Percentiles rank a stretch among this genome's conserved stretches.
These are phyloP conservation scores for Chrysochloris asiatica DNA, from an alignment of 2,113 vertebrate genomes.

Conservation along the genomic window DNA sequence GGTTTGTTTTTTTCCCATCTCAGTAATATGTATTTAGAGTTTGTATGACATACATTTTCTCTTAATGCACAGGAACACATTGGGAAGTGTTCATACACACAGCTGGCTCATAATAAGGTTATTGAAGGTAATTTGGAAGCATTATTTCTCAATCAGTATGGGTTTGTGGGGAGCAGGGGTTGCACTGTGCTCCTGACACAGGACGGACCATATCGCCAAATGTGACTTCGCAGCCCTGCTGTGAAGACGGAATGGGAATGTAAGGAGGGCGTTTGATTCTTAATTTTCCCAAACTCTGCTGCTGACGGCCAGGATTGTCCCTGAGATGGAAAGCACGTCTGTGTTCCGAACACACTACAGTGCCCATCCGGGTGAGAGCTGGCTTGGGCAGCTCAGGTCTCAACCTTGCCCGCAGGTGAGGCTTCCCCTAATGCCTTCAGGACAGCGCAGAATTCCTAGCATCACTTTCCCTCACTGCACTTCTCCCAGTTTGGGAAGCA, in stretches of 20 bases:
- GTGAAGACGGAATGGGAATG: slow-evolving; percentile 29
- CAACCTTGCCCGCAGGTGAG: too few species aligned
- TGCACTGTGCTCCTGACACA: slow-evolving; percentile 53
- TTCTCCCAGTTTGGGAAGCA: too few species aligned
- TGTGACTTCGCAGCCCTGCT: background rate
- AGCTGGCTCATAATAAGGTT: slow-evolving; percentile 80
- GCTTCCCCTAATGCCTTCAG: too few species aligned
- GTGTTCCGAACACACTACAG: too few species aligned
- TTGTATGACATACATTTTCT: slow-evolving; percentile 74
- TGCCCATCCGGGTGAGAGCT: too few species aligned
- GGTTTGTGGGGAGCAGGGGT: slow-evolving; percentile 53
- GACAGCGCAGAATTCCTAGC: too few species aligned
- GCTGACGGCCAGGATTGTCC: too few species aligned
- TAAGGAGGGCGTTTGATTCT: background rate
- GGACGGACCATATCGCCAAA: background rate
- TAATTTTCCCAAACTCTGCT: too few species aligned
- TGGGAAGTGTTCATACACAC: slow-evolving; percentile 78
- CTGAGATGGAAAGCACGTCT: too few species aligned
- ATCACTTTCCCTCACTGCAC: too few species aligned
- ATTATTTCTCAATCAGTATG: slow-evolving; percentile 74
- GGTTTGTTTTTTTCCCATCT: slow-evolving; percentile 75
- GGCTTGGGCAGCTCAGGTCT: too few species aligned
- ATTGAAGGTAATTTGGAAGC: slow-evolving; percentile 77
- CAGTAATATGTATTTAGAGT: slow-evolving; percentile 72
- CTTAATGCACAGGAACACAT: slow-evolving; percentile 71